Evolutionary conservation across 30 jellyfish, hydroid and myxozoan genomes (phyloP).

Genomic region (Turritopsis dohrnii): DNA sequence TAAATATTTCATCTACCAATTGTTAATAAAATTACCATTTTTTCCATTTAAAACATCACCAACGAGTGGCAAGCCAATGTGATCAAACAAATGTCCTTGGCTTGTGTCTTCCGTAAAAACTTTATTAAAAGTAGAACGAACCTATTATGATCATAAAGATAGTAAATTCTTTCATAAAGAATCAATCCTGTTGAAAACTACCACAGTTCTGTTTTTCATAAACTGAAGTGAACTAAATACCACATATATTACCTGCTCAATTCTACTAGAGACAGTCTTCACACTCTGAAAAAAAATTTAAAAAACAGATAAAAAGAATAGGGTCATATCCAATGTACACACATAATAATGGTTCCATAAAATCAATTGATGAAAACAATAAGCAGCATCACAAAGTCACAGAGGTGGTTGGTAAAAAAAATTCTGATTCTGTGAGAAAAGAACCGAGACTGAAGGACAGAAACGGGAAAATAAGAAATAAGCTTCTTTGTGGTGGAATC

Average conservation of each 20-base stretch:
- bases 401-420: too few species aligned
- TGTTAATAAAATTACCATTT: constrained; percentile 46
- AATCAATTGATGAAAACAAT: too few species aligned
- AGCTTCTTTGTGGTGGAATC: too few species aligned
- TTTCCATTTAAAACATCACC: constrained; percentile 73
- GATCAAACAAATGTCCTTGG: constrained; percentile 60
- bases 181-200: background rate
- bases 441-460: too few species aligned
- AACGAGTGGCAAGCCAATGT: constrained; percentile 77
- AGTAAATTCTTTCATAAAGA: too few species aligned
- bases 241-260: constrained; percentile 22
- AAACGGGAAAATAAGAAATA: too few species aligned
- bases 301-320: background rate
- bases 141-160: constrained; percentile 32
- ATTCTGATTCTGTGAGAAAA: too few species aligned
- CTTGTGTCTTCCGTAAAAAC: constrained; percentile 47
- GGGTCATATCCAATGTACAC: background rate
- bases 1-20: background rate
- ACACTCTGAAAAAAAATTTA: constrained; percentile 7
- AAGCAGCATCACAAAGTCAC: too few species aligned
- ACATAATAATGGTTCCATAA: too few species aligned
- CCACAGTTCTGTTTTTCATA: background rate
- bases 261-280: constrained; percentile 2
- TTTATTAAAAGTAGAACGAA: constrained; percentile 65
- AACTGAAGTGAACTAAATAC: background rate